Evolutionary conservation across 2,797 vertebrate species (phyloP), one percentile per base, ranked within the genome.

Genomic region (Cryptoprocta ferox): DNA sequence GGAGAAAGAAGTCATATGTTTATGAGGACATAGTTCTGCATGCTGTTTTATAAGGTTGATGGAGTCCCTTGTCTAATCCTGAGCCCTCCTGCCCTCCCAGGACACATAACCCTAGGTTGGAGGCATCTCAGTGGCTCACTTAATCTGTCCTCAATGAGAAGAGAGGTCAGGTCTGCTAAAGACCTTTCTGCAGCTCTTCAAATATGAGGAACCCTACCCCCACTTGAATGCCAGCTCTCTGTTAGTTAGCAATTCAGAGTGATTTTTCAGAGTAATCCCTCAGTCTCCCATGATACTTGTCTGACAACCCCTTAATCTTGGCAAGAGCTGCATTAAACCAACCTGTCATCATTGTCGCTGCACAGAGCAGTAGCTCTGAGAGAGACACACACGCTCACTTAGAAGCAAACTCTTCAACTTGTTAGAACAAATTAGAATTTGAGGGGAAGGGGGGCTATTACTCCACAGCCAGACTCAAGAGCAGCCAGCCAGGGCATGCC

Each of bases 221-320:
- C 76, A 68, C 97, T 96, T 95, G 83, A 98, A 97, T 97, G 95
- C 97, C 85, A 98, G 98, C 97, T 98, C 95, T 95, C 92, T 37
- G 93, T 98, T 99, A 97, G 97, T 99, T 99, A 98, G 98, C 98
- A 98, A 98, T 99, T 99, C 98, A 98, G 98, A 99, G 97, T 97
- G 98, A 98, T 98, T 99, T 99, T 97, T 97, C 98, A 98, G 98
- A 99, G 98, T 98, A 98, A 98, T 98, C 98, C 98, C 98, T 98
- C 98, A 97, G 98, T 98, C 98, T 99, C 98, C 98, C 97, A 96
- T 98, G 98, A 99, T 98, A 99, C 98, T 98, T 98, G 98, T 98
- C 99, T 99, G 98, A 99, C 98, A 99, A 98, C 98, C 98, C 98
- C 98, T 98, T 99, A 99, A 99, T 99, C 98, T 98, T 97, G 97